A percentile compares a stretch with the other conserved stretches of the same genome.
Conservation (phyloP, 2,113 vertebrate genomes). For the Felis chaus region DNA sequence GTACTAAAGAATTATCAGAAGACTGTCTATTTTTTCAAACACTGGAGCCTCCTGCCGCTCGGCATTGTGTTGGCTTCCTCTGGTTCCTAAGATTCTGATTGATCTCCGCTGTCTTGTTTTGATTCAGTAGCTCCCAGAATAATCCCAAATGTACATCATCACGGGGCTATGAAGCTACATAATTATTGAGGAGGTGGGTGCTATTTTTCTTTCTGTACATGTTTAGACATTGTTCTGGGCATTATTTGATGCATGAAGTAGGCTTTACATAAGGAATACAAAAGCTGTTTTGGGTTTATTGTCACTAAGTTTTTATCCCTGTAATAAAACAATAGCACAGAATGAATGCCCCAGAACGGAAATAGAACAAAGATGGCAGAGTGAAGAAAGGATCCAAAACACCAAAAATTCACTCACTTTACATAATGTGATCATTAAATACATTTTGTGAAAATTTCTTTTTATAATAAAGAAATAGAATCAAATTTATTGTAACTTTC, state of each 20-base stretch:
- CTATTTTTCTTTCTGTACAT: constrained; percentile 45
- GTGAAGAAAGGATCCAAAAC: background rate
- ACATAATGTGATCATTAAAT: background rate
- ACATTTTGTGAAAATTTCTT: background rate
- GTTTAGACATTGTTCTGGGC: constrained; percentile 44
- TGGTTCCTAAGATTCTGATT: background rate
- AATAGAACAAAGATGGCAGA: constrained; percentile 38
- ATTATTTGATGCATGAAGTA: background rate
- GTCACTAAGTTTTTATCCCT: background rate
- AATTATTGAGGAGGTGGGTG: background rate
- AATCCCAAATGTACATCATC: constrained; percentile 21
- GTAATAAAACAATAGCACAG: constrained; percentile 19
- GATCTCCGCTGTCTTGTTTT: background rate
- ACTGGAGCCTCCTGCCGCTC: background rate
- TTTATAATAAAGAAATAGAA: background rate
- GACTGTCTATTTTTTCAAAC: background rate
- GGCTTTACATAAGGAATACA: background rate
- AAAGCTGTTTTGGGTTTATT: constrained; percentile 41
- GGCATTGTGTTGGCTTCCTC: background rate
- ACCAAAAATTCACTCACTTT: background rate
- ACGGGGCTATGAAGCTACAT: background rate
- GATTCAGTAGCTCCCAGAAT: constrained; percentile 11
- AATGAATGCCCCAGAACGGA: background rate
- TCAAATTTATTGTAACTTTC: background rate
- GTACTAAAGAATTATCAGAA: background rate